Evolutionary conservation across 2,888 invertebrate genomes (phyloP).

Genomic region (Agrochola macilenta): DNA sequence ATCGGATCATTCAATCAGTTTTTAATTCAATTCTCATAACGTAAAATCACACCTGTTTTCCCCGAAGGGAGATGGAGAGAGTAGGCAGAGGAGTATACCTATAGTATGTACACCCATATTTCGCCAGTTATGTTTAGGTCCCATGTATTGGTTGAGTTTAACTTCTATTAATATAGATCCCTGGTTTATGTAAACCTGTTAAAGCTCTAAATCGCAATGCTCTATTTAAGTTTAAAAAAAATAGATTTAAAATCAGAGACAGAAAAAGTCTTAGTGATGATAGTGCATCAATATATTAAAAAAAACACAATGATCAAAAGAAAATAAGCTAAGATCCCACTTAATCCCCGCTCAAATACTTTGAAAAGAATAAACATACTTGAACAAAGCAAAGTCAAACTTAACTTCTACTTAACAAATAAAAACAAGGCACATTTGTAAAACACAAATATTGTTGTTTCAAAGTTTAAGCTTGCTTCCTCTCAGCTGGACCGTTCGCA

Average conservation of each 20-base stretch:
- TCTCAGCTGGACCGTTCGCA: constrained; percentile 35
- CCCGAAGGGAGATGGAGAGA: neutral
- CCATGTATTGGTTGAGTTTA: neutral
- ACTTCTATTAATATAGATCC: neutral
- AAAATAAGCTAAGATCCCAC: too few species aligned
- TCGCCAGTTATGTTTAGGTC: neutral
- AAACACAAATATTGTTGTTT: constrained; percentile 64
- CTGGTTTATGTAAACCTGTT: neutral
- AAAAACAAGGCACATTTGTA: constrained; percentile 54
- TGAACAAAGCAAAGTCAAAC: constrained; percentile 31
- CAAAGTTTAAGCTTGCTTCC: constrained; percentile 49
- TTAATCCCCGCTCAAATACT: neutral
- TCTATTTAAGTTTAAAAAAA: neutral
- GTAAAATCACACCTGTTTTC: neutral
- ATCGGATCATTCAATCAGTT: neutral
- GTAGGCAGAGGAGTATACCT: neutral
- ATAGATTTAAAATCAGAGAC: too few species aligned
- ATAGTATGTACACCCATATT: neutral
- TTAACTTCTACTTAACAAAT: constrained; percentile 48
- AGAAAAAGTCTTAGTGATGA: neutral
- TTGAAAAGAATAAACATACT: constrained; percentile 3
- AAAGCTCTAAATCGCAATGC: neutral
- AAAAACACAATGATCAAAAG: too few species aligned
- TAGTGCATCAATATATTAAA: neutral
- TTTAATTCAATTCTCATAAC: neutral